phyloP scores from a whole-genome alignment of 1,140 invertebrate genomes.

The Drosophila tani region DNA sequence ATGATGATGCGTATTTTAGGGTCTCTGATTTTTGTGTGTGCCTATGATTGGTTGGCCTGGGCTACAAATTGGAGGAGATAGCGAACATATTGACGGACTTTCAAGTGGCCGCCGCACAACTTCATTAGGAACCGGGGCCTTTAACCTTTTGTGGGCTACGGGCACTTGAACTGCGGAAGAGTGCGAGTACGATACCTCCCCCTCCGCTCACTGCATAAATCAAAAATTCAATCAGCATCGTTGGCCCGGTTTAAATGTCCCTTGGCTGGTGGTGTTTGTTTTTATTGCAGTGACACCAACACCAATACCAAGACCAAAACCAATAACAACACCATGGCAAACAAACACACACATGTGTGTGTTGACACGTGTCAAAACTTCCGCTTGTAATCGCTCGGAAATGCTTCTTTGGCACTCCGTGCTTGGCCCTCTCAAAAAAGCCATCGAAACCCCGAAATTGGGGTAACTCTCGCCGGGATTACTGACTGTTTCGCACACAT shows the following conservation, averaged over 20 bases:
- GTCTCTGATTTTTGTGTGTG: constrained; percentile 24
- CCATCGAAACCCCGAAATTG: constrained; percentile 63
- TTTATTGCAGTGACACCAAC: constrained; percentile 74
- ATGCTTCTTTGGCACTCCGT: constrained; percentile 73
- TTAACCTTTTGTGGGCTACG: constrained; percentile 45
- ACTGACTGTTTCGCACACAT: constrained; percentile 42
- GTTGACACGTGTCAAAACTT: constrained; percentile 85
- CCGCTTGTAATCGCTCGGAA: constrained; percentile 82
- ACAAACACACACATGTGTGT: constrained; percentile 49
- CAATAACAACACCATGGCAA: neutral
- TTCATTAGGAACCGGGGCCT: constrained; percentile 68
- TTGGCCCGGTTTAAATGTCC: constrained; percentile 45
- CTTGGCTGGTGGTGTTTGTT: constrained; percentile 63
- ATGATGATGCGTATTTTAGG: constrained; percentile 50
- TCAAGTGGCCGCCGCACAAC: constrained; percentile 78
- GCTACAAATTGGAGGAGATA: constrained; percentile 42
- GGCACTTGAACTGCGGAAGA: constrained; percentile 57
- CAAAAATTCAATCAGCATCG: constrained; percentile 82
- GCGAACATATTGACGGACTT: constrained; percentile 42
- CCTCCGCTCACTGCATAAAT: constrained; percentile 62
- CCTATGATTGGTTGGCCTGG: constrained; percentile 58
- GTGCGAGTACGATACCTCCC: neutral
- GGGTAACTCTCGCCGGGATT: constrained; percentile 72
- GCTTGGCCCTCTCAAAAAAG: constrained; percentile 59
- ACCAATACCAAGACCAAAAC: constrained; percentile 18